A percentile compares a stretch with the other conserved stretches of the same genome.
These are phyloP conservation scores for Coracias cyanogaster DNA, from an alignment of 2,797 vertebrate genomes.

Conservation along the genomic window DNA sequence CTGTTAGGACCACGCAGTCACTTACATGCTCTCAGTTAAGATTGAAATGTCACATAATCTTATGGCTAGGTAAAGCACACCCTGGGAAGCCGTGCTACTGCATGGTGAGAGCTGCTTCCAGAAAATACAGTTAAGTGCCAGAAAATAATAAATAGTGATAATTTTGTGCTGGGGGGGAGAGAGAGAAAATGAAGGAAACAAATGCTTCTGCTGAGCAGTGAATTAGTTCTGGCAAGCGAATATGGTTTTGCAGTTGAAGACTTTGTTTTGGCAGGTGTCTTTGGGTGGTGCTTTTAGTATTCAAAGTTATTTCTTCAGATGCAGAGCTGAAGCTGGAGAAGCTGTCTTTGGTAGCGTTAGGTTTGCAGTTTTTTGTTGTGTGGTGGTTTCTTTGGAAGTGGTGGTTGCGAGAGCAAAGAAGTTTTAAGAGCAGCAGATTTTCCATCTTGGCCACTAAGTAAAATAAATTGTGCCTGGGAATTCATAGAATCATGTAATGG, in stretches of 20 bases:
- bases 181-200: neutral
- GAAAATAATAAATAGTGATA: neutral
- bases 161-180: neutral
- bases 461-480: neutral
- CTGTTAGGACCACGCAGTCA: neutral
- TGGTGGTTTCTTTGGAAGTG: neutral
- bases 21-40: neutral
- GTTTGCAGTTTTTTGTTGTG: neutral
- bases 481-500: neutral
- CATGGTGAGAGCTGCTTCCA: neutral
- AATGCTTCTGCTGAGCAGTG: slow-evolving; percentile 16
- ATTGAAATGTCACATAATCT: neutral
- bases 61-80: neutral
- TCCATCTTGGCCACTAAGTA: neutral
- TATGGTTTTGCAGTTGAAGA: slow-evolving; percentile 19
- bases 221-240: slow-evolving; percentile 18
- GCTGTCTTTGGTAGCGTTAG: neutral
- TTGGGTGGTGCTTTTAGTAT: neutral
- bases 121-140: neutral
- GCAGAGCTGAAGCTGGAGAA: neutral
- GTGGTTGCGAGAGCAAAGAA: neutral
- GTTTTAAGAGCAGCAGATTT: neutral
- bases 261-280: slow-evolving; percentile 21
- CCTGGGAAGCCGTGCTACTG: neutral
- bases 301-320: neutral